Evolutionary conservation across 2,797 vertebrate genomes (phyloP).

Genomic region (Mus minutoides): DNA sequence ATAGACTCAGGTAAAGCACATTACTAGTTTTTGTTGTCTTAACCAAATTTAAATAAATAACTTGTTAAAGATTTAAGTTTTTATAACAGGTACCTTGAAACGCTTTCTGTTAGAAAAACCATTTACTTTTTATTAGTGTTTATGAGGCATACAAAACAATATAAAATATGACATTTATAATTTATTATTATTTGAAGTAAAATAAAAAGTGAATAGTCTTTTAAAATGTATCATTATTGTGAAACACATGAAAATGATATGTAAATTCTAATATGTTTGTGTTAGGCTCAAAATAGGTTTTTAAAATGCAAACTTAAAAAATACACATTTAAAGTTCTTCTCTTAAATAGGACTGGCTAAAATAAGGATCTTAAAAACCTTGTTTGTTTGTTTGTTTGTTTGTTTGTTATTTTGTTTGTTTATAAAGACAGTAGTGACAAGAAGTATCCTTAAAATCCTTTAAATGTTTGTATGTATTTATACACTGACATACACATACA

Average conservation of each 20-base stretch:
- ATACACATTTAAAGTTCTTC: not conserved
- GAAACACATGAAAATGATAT: not conserved
- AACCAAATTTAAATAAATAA: not conserved
- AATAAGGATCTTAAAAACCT: not conserved
- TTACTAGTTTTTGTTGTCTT: not conserved
- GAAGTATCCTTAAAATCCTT: not conserved
- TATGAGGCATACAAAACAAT: not conserved
- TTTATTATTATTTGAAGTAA: not conserved
- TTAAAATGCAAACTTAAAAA: not conserved
- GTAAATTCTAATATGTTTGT: not conserved
- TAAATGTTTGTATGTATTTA: not conserved
- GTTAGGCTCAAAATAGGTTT: not conserved
- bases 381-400: not conserved
- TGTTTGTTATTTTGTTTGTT: not conserved
- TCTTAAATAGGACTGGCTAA: not conserved
- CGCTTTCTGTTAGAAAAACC: not conserved
- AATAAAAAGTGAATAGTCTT: not conserved
- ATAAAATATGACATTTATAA: not conserved
- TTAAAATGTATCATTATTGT: not conserved
- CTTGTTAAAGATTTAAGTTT: not conserved
- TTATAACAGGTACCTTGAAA: not conserved
- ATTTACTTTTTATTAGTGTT: not conserved
- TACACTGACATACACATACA: not conserved
- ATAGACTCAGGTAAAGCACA: not conserved
- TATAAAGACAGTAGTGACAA: not conserved